phyloP scores from a whole-genome alignment of 2,888 invertebrate species.

The Thecocarcelia acutangulata region DNA sequence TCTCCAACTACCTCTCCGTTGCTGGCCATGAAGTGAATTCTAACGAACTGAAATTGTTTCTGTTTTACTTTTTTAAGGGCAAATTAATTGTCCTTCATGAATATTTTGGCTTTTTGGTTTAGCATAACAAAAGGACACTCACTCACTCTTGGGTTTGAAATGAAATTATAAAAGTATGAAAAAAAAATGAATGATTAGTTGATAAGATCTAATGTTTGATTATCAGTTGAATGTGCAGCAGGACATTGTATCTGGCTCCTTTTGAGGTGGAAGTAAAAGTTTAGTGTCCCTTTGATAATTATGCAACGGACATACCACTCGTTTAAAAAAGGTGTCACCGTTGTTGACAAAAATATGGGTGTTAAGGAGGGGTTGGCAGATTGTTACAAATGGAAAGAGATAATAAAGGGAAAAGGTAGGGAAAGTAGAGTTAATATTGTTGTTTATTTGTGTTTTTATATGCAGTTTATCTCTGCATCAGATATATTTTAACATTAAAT shows the following conservation, averaged over 20 bases:
- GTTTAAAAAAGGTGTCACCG: conserved; percentile 45
- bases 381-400: conserved; percentile 68
- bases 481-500: neutral
- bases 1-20: too few species aligned
- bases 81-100: neutral
- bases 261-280: neutral
- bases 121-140: conserved; percentile 60
- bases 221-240: conserved; percentile 65
- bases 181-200: conserved; percentile 47
- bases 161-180: neutral
- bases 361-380: conserved; percentile 67
- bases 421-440: conserved; percentile 12
- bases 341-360: conserved; percentile 60
- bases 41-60: conserved; percentile 8
- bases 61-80: conserved; percentile 23
- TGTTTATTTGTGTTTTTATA: conserved; percentile 51
- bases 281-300: conserved; percentile 41
- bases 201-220: conserved; percentile 65
- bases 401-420: conserved; percentile 33
- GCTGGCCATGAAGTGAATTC: neutral
- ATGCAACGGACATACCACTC: conserved; percentile 52
- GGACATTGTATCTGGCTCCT: conserved; percentile 53
- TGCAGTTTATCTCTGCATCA: conserved; percentile 39
- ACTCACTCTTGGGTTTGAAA: neutral
- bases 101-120: conserved; percentile 57